A percentile compares a stretch with the other conserved stretches of the same genome.
phyloP scores from a whole-genome alignment of 1,140 invertebrate genomes.

The Caenorhabditis briggsae region DNA sequence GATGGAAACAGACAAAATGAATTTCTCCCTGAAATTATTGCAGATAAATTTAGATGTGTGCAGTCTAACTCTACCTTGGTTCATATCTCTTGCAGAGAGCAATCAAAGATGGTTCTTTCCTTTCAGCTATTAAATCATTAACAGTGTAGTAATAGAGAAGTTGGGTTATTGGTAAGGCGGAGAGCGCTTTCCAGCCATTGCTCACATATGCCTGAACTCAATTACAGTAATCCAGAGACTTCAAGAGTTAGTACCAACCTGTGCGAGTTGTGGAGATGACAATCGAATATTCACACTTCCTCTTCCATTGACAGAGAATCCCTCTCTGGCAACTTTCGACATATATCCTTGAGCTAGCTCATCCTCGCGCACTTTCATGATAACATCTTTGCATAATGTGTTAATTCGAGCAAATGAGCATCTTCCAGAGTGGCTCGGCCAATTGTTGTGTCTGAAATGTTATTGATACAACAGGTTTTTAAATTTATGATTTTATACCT shows the following conservation, averaged over 20 bases:
- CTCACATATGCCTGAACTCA: conserved; percentile 69
- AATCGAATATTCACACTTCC: conserved; percentile 88
- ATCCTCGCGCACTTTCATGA: conserved; percentile 86
- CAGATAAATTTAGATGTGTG: neutral
- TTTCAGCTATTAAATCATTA: conserved; percentile 71
- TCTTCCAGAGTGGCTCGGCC: conserved; percentile 74
- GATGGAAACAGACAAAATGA: conserved; percentile 76
- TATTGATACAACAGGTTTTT: conserved; percentile 80
- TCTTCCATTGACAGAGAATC: conserved; percentile 86
- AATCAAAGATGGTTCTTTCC: conserved; percentile 85
- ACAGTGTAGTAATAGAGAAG: conserved; percentile 77
- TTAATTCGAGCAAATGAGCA: conserved; percentile 88
- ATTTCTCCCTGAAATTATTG: conserved; percentile 73
- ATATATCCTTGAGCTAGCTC: conserved; percentile 85
- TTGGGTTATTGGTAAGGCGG: conserved; percentile 67
- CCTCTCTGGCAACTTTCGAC: conserved; percentile 85
- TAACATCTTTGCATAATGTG: conserved; percentile 88
- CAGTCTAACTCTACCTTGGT: conserved; percentile 81
- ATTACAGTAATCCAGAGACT: conserved; percentile 81
- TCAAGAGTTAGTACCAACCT: conserved; percentile 83
- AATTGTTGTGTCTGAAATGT: conserved; percentile 55
- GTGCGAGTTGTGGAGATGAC: conserved; percentile 66
- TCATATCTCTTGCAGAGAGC: conserved; percentile 91
- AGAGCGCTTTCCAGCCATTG: conserved; percentile 72
- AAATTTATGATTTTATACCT: conserved; percentile 77